Conservation (phyloP, 2,888 invertebrate genomes). For the Spilosoma lubricipeda region DNA sequence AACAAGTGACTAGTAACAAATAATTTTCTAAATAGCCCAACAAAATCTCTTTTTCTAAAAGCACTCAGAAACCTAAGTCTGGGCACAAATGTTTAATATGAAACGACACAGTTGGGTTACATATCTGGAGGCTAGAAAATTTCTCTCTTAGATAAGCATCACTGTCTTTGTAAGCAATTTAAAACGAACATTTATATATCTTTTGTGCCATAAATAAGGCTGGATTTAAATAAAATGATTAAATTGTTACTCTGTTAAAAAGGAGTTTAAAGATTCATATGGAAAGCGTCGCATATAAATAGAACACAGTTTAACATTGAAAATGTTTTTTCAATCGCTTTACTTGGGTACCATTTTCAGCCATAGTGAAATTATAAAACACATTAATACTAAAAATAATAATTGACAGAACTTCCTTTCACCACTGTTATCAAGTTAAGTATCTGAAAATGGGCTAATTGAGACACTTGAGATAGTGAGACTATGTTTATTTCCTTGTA, state of each 20-base stretch:
- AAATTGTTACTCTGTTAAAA: background rate
- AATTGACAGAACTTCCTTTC: no score
- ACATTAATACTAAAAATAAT: no score
- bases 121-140: constrained; percentile 24
- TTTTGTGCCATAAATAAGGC: constrained; percentile 24
- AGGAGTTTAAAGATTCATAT: background rate
- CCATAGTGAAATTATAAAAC: no score
- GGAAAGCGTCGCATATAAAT: background rate
- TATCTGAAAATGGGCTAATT: no score
- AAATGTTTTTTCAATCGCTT: no score
- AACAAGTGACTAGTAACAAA: background rate
- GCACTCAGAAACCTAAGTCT: constrained; percentile 3
- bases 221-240: background rate
- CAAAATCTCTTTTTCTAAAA: background rate
- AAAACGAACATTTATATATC: constrained; percentile 28
- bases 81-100: constrained; percentile 20
- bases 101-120: constrained; percentile 19
- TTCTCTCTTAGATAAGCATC: constrained; percentile 38
- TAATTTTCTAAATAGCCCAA: background rate
- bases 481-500: no score
- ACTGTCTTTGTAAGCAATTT: constrained; percentile 43
- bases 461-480: no score
- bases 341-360: no score
- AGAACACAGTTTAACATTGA: no score
- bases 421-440: no score